Evolutionary conservation across 2,113 vertebrate species (phyloP).

Genomic region (Zosterops borbonicus): DNA sequence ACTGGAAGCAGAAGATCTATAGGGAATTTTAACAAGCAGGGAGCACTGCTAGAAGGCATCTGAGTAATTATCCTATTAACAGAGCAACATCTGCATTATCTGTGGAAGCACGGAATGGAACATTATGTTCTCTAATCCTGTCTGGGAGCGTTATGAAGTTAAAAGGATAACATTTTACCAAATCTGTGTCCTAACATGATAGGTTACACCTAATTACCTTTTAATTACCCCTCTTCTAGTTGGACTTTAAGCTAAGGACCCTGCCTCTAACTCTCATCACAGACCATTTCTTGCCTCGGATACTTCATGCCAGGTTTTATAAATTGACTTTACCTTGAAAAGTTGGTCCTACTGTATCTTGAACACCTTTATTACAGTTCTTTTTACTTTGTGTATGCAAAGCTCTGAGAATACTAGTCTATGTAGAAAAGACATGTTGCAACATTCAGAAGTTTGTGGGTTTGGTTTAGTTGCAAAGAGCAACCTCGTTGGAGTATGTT

Average conservation of each 20-base stretch:
- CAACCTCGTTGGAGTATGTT: background rate
- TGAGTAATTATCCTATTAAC: conserved; percentile 49
- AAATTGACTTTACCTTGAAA: background rate
- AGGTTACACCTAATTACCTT: conserved; percentile 41
- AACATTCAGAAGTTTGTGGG: background rate
- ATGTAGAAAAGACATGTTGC: background rate
- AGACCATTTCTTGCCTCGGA: background rate
- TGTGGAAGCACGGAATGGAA: background rate
- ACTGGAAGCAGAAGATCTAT: background rate
- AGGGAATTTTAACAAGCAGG: background rate
- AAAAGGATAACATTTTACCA: conserved; percentile 52
- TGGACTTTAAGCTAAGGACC: background rate
- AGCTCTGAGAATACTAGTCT: background rate
- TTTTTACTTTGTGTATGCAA: background rate
- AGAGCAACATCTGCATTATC: conserved; percentile 45
- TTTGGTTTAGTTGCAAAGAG: background rate
- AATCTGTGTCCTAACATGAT: conserved; percentile 20
- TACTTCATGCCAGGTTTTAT: background rate
- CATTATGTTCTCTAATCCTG: conserved; percentile 36
- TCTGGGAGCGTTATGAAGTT: conserved; percentile 31
- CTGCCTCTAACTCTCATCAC: background rate
- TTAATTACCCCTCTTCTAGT: conserved; percentile 12
- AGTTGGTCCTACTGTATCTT: background rate
- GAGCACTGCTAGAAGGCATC: background rate
- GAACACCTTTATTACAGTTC: background rate